Evolutionary conservation across 53 echinoderm and acorn worm species (phyloP).

Genomic region (Arbacia lixula): DNA sequence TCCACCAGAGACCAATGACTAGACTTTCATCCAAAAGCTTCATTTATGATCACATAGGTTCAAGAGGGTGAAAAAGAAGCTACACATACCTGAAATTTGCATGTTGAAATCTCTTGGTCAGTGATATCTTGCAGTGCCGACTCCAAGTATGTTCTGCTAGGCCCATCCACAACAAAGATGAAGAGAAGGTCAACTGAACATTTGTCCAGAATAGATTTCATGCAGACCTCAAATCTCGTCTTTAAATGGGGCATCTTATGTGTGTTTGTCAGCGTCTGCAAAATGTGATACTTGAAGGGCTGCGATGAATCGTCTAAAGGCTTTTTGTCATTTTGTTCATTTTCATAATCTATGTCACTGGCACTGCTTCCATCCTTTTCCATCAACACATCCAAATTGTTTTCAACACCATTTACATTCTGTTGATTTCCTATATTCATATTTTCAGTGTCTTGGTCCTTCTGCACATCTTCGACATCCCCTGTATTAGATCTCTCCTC

Average conservation of each 20-base stretch:
- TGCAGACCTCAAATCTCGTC: slow-evolving; percentile 78
- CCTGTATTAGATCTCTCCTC: neutral
- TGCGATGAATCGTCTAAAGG: neutral
- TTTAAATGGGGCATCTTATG: slow-evolving; percentile 78
- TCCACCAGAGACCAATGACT: too few relatives aligned
- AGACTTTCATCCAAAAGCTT: too few relatives aligned
- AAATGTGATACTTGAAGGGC: slow-evolving; percentile 73
- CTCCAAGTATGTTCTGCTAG: slow-evolving; percentile 68
- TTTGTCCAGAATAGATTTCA: slow-evolving; percentile 78
- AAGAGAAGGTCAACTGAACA: slow-evolving; percentile 86
- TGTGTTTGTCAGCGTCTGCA: slow-evolving; percentile 88
- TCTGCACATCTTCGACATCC: neutral
- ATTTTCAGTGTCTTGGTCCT: neutral
- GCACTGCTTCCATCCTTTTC: neutral
- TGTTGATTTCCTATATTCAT: too few relatives aligned
- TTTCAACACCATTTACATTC: too few relatives aligned
- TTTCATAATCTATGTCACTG: slow-evolving; percentile 9
- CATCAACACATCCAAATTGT: too few relatives aligned
- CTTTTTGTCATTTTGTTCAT: neutral
- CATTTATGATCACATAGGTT: too few relatives aligned
- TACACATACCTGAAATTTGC: slow-evolving; percentile 94
- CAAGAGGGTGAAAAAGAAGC: too few relatives aligned
- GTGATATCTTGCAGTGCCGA: slow-evolving; percentile 79
- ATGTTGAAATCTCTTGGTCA: slow-evolving; percentile 74
- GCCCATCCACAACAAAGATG: slow-evolving; percentile 88